Percentiles rank a stretch among this genome's conserved stretches.
Evolutionary conservation across 2,888 invertebrate species (phyloP).

Genomic region (Pandemis heparana): DNA sequence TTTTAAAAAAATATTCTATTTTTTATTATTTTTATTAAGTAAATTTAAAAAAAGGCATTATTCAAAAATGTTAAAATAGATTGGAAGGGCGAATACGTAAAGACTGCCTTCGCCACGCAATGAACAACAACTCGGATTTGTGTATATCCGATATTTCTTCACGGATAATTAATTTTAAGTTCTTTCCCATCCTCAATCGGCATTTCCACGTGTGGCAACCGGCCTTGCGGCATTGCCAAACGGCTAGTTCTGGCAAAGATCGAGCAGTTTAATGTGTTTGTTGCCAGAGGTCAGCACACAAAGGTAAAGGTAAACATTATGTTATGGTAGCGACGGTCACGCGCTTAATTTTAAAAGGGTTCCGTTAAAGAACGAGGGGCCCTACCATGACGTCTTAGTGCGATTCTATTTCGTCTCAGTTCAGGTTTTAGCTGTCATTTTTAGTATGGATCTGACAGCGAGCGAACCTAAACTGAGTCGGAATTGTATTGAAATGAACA

Average conservation of each 20-base stretch:
- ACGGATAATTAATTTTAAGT: neutral
- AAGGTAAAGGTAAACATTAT: slow-evolving; percentile 4
- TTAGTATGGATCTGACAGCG: no score
- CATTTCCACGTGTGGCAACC: slow-evolving; percentile 21
- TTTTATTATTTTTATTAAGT: no score
- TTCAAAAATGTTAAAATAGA: no score
- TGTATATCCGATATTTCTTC: slow-evolving; percentile 4
- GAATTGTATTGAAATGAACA: no score
- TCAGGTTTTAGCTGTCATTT: no score
- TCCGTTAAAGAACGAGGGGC: neutral
- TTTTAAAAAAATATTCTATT: no score
- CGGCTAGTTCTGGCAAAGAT: neutral
- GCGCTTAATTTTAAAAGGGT: neutral
- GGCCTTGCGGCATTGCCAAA: slow-evolving; percentile 9
- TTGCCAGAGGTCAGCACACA: slow-evolving; percentile 4
- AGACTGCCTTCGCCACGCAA: no score
- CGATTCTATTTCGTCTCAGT: no score
- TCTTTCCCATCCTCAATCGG: neutral
- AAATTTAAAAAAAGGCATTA: no score
- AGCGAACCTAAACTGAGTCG: no score
- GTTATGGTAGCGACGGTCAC: neutral
- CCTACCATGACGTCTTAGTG: no score
- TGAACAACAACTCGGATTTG: neutral
- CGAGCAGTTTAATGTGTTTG: neutral
- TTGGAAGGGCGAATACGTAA: no score